Conservation (phyloP, 2,797 vertebrate genomes). For the Acanthurus leucopareius region DNA sequence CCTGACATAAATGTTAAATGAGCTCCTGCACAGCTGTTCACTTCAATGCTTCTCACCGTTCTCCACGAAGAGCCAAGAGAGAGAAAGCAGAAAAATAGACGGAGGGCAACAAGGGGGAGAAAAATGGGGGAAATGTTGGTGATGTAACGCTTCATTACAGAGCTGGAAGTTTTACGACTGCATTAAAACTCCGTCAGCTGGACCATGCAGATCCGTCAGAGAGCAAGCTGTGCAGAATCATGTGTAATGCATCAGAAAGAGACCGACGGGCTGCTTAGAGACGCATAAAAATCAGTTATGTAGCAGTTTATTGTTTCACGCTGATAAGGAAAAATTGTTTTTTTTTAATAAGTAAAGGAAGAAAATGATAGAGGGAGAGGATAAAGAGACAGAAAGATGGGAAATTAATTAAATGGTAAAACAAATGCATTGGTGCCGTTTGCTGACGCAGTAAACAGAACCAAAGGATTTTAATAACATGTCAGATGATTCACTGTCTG, state of each 20-base stretch:
- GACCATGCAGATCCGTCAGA: background rate
- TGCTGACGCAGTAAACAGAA: conserved; percentile 1
- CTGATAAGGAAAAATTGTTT: conserved; percentile 5
- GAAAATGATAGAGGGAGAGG: background rate
- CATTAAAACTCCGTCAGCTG: background rate
- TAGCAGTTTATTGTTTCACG: conserved; percentile 5
- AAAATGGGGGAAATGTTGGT: background rate
- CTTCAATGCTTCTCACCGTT: background rate
- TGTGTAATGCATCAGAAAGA: background rate
- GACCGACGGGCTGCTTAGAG: background rate
- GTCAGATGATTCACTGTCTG: conserved; percentile 5
- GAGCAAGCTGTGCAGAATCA: conserved; percentile 24
- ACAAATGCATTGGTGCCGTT: background rate
- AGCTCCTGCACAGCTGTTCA: background rate
- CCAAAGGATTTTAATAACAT: conserved; percentile 9
- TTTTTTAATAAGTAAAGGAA: conserved; percentile 1
- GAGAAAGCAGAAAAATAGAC: background rate
- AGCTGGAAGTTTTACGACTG: background rate
- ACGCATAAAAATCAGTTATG: conserved; percentile 2
- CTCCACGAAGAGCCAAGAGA: background rate
- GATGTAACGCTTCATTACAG: background rate
- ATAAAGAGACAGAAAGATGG: background rate
- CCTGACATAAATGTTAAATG: too few species aligned
- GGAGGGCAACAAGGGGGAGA: background rate
- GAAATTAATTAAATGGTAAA: background rate